phyloP scores from a whole-genome alignment of 2,113 vertebrate species.

The Abramis brama region DNA sequence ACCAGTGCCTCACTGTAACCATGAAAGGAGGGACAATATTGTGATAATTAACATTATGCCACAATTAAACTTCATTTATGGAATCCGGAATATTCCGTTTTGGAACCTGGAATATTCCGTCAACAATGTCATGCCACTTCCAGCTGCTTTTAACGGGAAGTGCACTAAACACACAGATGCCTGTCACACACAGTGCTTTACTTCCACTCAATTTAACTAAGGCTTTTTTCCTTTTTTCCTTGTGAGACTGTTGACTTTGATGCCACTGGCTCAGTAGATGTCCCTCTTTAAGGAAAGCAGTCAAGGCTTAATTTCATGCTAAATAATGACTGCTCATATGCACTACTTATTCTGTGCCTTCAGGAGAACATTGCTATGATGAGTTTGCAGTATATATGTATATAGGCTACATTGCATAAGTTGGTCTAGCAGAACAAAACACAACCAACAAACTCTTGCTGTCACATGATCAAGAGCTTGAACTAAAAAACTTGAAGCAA shows the following conservation, averaged over 20 bases:
- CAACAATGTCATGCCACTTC: not conserved
- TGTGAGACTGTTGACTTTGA: constrained; percentile 14
- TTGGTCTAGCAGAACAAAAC: not conserved
- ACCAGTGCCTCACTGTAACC: not conserved
- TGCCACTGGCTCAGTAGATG: not conserved
- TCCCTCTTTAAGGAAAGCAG: constrained; percentile 6
- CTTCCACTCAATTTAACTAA: constrained; percentile 39
- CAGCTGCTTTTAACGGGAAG: not conserved
- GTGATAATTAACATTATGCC: not conserved
- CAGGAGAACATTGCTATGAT: not conserved
- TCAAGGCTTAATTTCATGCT: constrained; percentile 25
- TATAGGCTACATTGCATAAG: constrained; percentile 16
- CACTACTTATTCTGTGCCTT: not conserved
- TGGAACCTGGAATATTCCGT: not conserved
- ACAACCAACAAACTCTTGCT: not conserved
- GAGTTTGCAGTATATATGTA: not conserved
- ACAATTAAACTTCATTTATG: not conserved
- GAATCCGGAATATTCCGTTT: not conserved
- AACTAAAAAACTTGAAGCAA: not conserved
- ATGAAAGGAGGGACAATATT: too few relatives aligned
- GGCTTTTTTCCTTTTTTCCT: not conserved
- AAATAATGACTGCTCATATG: constrained; percentile 14
- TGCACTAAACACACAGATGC: constrained; percentile 27
- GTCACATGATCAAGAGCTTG: not conserved
- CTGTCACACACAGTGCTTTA: constrained; percentile 11